phyloP scores from a whole-genome alignment of 2,888 invertebrate genomes.

The Xylocampa areola region DNA sequence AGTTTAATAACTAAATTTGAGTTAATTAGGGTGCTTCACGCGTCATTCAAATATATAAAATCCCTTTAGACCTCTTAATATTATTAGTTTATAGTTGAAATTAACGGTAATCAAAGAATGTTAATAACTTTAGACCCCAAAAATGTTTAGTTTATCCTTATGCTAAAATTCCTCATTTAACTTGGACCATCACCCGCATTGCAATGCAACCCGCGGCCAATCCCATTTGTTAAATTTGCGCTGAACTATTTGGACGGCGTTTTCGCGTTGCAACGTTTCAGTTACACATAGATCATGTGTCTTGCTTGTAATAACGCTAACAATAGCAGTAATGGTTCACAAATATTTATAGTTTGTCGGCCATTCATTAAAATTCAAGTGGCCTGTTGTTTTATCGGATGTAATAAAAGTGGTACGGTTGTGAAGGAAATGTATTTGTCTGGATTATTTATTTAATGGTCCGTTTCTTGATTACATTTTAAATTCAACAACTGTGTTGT shows the following conservation, averaged over 20 bases:
- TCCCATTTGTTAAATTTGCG: conserved; percentile 87
- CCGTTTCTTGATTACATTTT: conserved; percentile 7
- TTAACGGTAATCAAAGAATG: too few relatives aligned
- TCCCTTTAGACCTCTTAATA: too few relatives aligned
- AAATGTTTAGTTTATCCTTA: too few relatives aligned
- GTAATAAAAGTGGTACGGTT: conserved; percentile 19
- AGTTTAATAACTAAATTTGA: too few relatives aligned
- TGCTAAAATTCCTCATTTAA: conserved; percentile 15
- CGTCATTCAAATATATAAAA: too few relatives aligned
- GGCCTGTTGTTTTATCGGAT: conserved; percentile 39
- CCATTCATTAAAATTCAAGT: conserved; percentile 56
- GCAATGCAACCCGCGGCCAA: conserved; percentile 78
- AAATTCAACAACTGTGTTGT: background rate
- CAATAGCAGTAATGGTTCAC: conserved; percentile 59
- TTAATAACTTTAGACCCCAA: too few relatives aligned
- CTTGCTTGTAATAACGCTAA: conserved; percentile 55
- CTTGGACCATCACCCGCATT: conserved; percentile 66
- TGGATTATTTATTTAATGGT: conserved; percentile 13
- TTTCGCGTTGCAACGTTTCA: conserved; percentile 58
- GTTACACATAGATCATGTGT: conserved; percentile 60
- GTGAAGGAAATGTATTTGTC: conserved; percentile 23
- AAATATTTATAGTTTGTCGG: conserved; percentile 56
- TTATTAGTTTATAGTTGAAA: too few relatives aligned
- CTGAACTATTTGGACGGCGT: conserved; percentile 80
- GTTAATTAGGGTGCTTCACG: too few relatives aligned